Base-by-base conservation (phyloP, 2,797 vertebrate species). In the Semaprochilodus insignis region DNA sequence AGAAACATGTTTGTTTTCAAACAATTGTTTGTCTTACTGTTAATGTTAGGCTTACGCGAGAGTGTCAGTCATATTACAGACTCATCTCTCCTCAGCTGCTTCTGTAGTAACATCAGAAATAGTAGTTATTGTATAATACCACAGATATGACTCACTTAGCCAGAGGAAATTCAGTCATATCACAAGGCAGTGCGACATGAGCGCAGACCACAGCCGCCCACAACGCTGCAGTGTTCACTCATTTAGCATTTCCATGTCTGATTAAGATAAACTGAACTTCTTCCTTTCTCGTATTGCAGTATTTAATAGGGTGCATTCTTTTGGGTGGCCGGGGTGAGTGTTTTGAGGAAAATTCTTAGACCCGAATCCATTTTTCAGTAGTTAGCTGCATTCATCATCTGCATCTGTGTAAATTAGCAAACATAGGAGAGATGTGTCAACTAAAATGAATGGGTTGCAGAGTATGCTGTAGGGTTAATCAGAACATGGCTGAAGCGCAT, bases 51-150 rank as follows among this genome's bases (percentile, higher is more conserved):
- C 51, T 48, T 77, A 72, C 55, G 63, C 76, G 44, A 36, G 51
- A 73, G 21, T 25, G 31, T 74, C 17, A 81, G 44, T 40, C 31
- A 31, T 31, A 31, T 11, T 69, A 16, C 57, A 44, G 62, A 16
- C 40, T 59, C 19, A 60, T 25, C 36, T 85, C 71, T 85, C 62
- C 23, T 54, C 16, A 59, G 71, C 15, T 36, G 25, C 36, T 48
- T 27, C 71, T 55, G 48, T 60, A 60, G 48, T 76, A 82, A 78
- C 75, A 69, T 57, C 74, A 62, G 54, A 80, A 71, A 59, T 40
- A 4, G 80, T 78, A 82, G 55, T 85, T 76, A 85, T 82, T 82
- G 62, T 82, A 73, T 79, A 59, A 54, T 73, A 79, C 77, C 66
- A 79, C 71, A 82, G 77, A 57, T 74, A 71, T 82, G 77, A 80